These are phyloP conservation scores for Triplophysa bombifrons DNA, from an alignment of 2,797 vertebrate genomes.

Conservation along the genomic window DNA sequence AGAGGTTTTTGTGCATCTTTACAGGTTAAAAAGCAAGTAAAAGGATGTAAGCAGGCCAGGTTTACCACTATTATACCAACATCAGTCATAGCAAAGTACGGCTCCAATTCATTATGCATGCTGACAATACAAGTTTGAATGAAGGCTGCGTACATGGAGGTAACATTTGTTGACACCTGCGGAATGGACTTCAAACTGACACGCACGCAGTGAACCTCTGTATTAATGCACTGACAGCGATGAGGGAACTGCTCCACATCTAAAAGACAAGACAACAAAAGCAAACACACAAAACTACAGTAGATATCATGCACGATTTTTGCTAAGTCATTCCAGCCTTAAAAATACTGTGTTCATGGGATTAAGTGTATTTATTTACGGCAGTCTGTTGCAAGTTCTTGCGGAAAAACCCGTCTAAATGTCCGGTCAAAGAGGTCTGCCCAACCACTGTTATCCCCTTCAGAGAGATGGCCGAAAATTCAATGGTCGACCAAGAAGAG, in stretches of 20 bases:
- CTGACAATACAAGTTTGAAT: neutral
- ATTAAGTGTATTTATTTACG: constrained; percentile 59
- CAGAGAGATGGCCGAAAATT: constrained; percentile 57
- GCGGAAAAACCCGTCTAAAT: constrained; percentile 60
- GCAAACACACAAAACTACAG: constrained; percentile 24
- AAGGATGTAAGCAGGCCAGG: too few relatives aligned
- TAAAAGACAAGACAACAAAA: constrained; percentile 48
- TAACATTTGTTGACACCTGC: constrained; percentile 62
- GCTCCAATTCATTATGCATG: neutral
- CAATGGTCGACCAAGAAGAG: constrained; percentile 50
- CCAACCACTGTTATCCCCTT: constrained; percentile 72
- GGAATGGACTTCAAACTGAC: constrained; percentile 62
- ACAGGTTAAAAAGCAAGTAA: too few relatives aligned
- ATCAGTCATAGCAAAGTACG: neutral
- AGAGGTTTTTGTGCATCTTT: too few relatives aligned
- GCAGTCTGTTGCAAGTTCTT: constrained; percentile 65
- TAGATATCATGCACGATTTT: neutral
- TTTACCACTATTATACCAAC: neutral
- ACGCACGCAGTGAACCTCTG: constrained; percentile 65
- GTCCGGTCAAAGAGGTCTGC: constrained; percentile 69
- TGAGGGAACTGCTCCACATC: constrained; percentile 63
- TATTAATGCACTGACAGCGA: constrained; percentile 64
- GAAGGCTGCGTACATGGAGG: constrained; percentile 58
- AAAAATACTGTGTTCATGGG: neutral
- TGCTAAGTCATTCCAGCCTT: neutral